Conservation (phyloP, 2,113 vertebrate species). For the Cyrtonyx montezumae region DNA sequence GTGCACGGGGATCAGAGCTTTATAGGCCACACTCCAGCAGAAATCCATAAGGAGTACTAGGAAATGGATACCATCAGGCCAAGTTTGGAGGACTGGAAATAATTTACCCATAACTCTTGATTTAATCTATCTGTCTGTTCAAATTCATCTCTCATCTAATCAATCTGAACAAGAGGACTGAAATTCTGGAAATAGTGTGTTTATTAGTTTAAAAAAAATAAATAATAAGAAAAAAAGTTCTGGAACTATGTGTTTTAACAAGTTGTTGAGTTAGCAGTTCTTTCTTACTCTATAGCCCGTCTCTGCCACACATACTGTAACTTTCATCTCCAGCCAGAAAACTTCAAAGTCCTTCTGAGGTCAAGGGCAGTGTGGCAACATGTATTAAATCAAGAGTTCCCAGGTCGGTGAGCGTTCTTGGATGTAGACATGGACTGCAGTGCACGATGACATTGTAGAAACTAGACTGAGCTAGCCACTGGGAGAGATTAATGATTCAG, state of each 20-base stretch:
- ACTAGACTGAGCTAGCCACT: background rate
- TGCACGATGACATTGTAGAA: background rate
- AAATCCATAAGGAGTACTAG: slow-evolving; percentile 40
- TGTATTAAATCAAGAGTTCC: slow-evolving; percentile 63
- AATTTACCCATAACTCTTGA: slow-evolving; percentile 59
- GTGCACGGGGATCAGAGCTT: background rate
- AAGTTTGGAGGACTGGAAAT: slow-evolving; percentile 59
- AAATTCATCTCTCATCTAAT: slow-evolving; percentile 64
- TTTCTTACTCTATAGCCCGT: background rate
- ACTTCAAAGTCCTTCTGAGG: slow-evolving; percentile 54
- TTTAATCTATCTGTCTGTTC: slow-evolving; percentile 68
- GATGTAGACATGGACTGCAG: slow-evolving; percentile 26
- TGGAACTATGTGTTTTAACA: slow-evolving; percentile 54
- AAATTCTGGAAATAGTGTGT: slow-evolving; percentile 48
- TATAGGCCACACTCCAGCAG: slow-evolving; percentile 2
- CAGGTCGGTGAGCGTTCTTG: background rate
- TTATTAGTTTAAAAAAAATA: slow-evolving; percentile 20
- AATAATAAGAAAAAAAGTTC: background rate
- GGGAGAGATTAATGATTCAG: slow-evolving; percentile 22
- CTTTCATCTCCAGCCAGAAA: slow-evolving; percentile 71
- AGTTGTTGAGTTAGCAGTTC: slow-evolving; percentile 58
- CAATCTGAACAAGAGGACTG: slow-evolving; percentile 38
- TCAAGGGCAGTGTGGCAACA: slow-evolving; percentile 54
- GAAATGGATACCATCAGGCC: slow-evolving; percentile 67
- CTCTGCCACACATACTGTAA: slow-evolving; percentile 49